Percentiles rank a stretch among this genome's conserved stretches.
These are phyloP conservation scores for Monopis laevigella DNA, from an alignment of 2,888 invertebrate genomes.

Conservation along the genomic window DNA sequence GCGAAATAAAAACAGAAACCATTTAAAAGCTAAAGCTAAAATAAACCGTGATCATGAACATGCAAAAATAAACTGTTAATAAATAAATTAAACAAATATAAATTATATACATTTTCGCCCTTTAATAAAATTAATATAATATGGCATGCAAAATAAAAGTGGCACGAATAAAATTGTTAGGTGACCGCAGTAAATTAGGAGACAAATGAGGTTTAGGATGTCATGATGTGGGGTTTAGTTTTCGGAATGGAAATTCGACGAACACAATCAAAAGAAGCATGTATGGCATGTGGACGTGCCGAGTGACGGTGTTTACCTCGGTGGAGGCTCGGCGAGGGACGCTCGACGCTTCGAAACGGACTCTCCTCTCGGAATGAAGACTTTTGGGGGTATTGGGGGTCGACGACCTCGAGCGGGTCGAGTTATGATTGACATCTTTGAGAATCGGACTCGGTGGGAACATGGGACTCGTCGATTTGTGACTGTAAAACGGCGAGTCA, in stretches of 20 bases:
- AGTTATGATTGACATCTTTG: conserved; percentile 48
- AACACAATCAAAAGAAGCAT: conserved; percentile 64
- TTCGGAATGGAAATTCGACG: conserved; percentile 48
- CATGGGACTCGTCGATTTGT: conserved; percentile 28
- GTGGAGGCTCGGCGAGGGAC: conserved; percentile 58
- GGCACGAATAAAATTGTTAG: conserved; percentile 40
- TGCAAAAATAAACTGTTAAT: no score
- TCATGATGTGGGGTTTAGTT: conserved; percentile 28
- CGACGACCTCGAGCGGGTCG: conserved; percentile 28
- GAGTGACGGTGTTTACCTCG: conserved; percentile 17
- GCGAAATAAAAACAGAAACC: conserved; percentile 5
- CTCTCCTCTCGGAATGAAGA: conserved; percentile 59
- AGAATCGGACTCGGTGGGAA: conserved; percentile 36
- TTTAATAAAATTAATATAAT: no score
- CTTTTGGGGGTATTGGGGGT: conserved; percentile 38
- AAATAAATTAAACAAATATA: conserved; percentile 3
- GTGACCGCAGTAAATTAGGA: conserved; percentile 5
- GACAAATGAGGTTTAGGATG: conserved; percentile 28
- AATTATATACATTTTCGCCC: conserved; percentile 6
- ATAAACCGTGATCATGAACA: conserved; percentile 31
- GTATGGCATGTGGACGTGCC: conserved; percentile 25
- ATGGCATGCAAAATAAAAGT: conserved; percentile 58
- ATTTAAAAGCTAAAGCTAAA: conserved; percentile 2
- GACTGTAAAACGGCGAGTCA: conserved; percentile 29
- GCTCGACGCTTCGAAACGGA: conserved; percentile 56